These are phyloP conservation scores for Drosophila testacea DNA, from an alignment of 2,888 invertebrate genomes.

Conservation along the genomic window DNA sequence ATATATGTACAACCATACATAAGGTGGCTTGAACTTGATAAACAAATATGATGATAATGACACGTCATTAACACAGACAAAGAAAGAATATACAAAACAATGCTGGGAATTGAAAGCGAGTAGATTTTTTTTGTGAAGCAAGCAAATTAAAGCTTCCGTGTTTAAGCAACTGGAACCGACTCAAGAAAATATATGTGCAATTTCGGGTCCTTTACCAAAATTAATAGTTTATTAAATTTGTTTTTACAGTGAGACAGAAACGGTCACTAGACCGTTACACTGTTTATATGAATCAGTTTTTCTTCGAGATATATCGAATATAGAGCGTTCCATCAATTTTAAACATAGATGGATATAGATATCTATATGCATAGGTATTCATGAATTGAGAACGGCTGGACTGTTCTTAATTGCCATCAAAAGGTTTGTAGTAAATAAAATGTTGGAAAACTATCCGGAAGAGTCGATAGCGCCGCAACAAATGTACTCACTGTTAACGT, in stretches of 20 bases:
- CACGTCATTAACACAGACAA: slow-evolving; percentile 73
- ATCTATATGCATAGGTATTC: too few species aligned
- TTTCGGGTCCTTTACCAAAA: slow-evolving; percentile 41
- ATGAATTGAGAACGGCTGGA: too few species aligned
- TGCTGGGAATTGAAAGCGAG: slow-evolving; percentile 59
- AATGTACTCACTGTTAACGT: too few species aligned
- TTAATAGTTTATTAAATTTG: slow-evolving; percentile 21
- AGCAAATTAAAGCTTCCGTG: slow-evolving; percentile 68
- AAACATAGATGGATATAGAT: too few species aligned
- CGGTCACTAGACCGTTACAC: slow-evolving; percentile 10
- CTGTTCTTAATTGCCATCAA: too few species aligned
- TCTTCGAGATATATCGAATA: background rate
- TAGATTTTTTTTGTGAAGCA: slow-evolving; percentile 20
- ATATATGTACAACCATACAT: slow-evolving; percentile 23
- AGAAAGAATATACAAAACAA: slow-evolving; percentile 58
- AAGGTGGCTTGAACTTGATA: slow-evolving; percentile 56
- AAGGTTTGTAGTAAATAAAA: too few species aligned
- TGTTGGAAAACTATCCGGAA: too few species aligned
- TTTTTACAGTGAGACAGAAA: slow-evolving; percentile 1
- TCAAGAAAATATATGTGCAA: slow-evolving; percentile 40
- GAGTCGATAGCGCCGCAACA: too few species aligned
- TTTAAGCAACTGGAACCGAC: slow-evolving; percentile 81
- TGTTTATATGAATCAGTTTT: background rate
- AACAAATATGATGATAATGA: slow-evolving; percentile 82
- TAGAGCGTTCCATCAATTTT: too few species aligned